These are phyloP conservation scores for Ptychadena robeensis DNA, from an alignment of 2,797 vertebrate genomes.

Conservation along the genomic window DNA sequence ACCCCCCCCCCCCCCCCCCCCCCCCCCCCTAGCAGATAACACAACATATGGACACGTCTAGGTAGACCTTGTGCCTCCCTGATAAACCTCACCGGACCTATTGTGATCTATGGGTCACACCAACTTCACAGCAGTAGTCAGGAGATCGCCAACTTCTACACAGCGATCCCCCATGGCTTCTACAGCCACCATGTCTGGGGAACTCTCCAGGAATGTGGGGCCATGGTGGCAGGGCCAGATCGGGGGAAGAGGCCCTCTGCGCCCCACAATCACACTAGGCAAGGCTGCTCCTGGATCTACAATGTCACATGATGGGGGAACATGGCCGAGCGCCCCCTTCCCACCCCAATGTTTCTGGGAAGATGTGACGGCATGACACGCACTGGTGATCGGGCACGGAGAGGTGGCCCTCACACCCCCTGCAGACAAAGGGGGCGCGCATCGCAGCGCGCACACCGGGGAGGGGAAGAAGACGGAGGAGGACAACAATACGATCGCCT, in stretches of 20 bases:
- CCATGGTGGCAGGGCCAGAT: background rate
- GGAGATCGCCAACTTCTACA: too few relatives aligned
- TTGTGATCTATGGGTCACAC: too few relatives aligned
- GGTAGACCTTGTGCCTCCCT: too few relatives aligned
- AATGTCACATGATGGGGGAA: background rate
- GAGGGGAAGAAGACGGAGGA: too few relatives aligned
- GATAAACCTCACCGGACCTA: too few relatives aligned
- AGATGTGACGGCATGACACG: too few relatives aligned
- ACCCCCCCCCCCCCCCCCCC: too few relatives aligned
- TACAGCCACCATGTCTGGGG: too few relatives aligned
- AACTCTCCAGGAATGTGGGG: background rate
- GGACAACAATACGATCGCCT: background rate
- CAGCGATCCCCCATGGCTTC: too few relatives aligned
- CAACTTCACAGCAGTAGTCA: too few relatives aligned
- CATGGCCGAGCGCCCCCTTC: background rate
- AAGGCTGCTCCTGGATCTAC: constrained; percentile 13
- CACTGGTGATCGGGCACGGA: background rate
- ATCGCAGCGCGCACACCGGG: background rate
- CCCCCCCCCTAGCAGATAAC: too few relatives aligned
- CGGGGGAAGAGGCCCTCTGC: background rate
- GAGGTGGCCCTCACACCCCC: background rate
- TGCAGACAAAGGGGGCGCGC: background rate
- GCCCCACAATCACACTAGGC: background rate
- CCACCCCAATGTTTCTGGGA: background rate
- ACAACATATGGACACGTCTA: too few relatives aligned